phyloP scores from a whole-genome alignment of 2,888 invertebrate genomes.

The Acronicta aceris region DNA sequence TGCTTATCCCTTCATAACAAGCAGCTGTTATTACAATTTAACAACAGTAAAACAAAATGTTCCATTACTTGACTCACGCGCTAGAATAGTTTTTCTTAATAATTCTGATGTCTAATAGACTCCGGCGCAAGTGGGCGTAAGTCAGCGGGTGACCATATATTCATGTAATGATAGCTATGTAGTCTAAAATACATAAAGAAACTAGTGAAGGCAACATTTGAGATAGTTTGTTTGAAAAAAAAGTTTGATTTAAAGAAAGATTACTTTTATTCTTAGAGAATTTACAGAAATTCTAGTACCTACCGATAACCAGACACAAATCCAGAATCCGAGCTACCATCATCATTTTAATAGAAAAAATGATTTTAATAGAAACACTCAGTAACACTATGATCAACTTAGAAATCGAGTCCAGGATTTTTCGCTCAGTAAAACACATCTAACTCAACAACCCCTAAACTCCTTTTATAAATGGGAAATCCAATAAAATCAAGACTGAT shows the following conservation, averaged over 20 bases:
- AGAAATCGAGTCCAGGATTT: no score
- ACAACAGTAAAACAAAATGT: constrained; percentile 53
- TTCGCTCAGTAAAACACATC: no score
- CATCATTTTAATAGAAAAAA: no score
- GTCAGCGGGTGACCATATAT: constrained; percentile 37
- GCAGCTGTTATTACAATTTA: constrained; percentile 14
- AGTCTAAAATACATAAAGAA: constrained; percentile 25
- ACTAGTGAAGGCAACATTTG: constrained; percentile 9
- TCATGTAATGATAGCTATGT: constrained; percentile 36
- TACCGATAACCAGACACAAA: no score
- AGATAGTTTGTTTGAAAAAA: background rate
- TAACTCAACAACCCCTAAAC: no score
- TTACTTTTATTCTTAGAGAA: no score
- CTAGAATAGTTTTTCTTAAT: constrained; percentile 58
- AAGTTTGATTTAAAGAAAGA: no score
- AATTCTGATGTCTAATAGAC: constrained; percentile 58
- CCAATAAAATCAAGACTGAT: background rate
- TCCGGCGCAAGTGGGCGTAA: constrained; percentile 43
- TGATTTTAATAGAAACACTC: no score
- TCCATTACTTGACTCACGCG: constrained; percentile 54
- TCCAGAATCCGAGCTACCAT: no score
- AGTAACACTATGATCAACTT: background rate
- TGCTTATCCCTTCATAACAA: background rate
- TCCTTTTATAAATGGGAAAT: background rate
- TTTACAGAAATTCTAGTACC: no score